A percentile compares a stretch with the other conserved stretches of the same genome.
These are phyloP conservation scores for Dendrolimus punctatus DNA, from an alignment of 1,140 invertebrate genomes.

Conservation along the genomic window DNA sequence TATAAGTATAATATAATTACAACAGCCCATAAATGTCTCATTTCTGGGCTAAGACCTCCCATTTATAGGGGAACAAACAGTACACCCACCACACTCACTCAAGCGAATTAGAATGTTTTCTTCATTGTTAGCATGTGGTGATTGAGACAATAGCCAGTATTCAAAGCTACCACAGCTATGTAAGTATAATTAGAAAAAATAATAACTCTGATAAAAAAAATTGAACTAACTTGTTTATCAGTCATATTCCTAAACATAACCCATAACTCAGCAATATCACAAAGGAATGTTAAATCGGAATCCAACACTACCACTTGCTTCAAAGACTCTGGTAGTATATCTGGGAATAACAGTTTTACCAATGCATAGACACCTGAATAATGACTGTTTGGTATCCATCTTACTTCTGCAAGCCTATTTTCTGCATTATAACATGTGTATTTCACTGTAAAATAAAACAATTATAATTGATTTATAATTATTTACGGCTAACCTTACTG, in stretches of 20 bases:
- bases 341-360: conserved; percentile 89
- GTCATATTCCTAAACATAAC: conserved; percentile 83
- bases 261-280: conserved; percentile 90
- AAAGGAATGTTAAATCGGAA: conserved; percentile 90
- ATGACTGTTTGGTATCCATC: conserved; percentile 95
- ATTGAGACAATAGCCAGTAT: too few relatives aligned
- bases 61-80: too few relatives aligned
- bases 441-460: conserved; percentile 77
- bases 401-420: conserved; percentile 81
- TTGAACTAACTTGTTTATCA: conserved; percentile 68
- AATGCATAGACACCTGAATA: conserved; percentile 94
- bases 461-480: too few relatives aligned
- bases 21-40: too few relatives aligned
- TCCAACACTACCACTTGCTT: conserved; percentile 89
- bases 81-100: too few relatives aligned
- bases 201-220: background rate
- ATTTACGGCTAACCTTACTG: too few relatives aligned
- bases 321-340: conserved; percentile 80
- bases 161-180: conserved; percentile 1
- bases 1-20: too few relatives aligned
- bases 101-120: too few relatives aligned
- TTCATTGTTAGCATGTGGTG: too few relatives aligned
- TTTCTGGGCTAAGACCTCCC: too few relatives aligned
- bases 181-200: background rate
- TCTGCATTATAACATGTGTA: conserved; percentile 88